phyloP scores from a whole-genome alignment of 2,888 invertebrate genomes.

The Electrophaes corylata region DNA sequence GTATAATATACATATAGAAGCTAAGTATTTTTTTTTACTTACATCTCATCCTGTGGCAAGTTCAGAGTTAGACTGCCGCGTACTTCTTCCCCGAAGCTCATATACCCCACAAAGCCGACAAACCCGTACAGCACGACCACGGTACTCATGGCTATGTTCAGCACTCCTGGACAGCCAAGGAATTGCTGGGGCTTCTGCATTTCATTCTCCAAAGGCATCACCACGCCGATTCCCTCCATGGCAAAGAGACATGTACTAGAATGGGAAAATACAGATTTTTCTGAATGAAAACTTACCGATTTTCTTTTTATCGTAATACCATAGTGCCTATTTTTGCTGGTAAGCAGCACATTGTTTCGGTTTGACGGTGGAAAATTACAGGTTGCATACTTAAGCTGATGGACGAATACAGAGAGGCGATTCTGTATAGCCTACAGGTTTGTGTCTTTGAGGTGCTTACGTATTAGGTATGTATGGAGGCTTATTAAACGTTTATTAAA shows the following conservation, averaged over 20 bases:
- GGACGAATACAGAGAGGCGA: too few species aligned
- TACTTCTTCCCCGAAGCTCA: constrained; percentile 90
- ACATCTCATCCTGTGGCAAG: constrained; percentile 88
- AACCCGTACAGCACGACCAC: constrained; percentile 91
- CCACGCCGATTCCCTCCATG: constrained; percentile 97
- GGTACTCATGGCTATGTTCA: constrained; percentile 93
- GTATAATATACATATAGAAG: too few species aligned
- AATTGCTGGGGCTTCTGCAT: constrained; percentile 93
- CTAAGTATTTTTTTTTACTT: constrained; percentile 59
- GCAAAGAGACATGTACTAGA: constrained; percentile 96
- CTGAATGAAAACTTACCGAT: neutral
- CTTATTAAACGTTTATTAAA: too few species aligned
- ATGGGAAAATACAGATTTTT: neutral
- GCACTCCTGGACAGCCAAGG: constrained; percentile 92
- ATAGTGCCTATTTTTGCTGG: too few species aligned
- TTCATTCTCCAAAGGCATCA: constrained; percentile 96
- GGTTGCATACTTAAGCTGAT: too few species aligned
- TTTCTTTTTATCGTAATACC: too few species aligned
- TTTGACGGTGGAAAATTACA: too few species aligned
- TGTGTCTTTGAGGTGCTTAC: too few species aligned
- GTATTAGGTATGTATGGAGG: too few species aligned
- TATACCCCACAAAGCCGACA: constrained; percentile 95
- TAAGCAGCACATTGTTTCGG: too few species aligned
- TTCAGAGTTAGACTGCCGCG: constrained; percentile 93
- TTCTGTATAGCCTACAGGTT: too few species aligned